Evolutionary conservation across 92 coral and sea anemone species (phyloP).

Genomic region (Diadumene lineata): DNA sequence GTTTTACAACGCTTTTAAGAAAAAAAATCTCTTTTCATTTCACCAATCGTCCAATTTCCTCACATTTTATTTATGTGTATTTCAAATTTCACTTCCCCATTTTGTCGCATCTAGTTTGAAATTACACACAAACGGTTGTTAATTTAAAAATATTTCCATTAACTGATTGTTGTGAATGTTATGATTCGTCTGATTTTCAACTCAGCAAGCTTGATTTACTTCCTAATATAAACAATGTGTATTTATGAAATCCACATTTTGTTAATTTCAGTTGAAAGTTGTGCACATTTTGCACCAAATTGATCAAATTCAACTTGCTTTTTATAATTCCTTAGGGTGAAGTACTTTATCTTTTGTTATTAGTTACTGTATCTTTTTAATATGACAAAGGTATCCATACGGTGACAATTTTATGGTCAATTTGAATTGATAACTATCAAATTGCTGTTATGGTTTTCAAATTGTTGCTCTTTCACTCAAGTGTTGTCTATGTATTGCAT

Average conservation of each 20-base stretch:
- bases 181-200: not conserved
- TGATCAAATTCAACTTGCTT: too few relatives aligned
- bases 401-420: slow-evolving; percentile 3
- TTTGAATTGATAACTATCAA: slow-evolving; percentile 3
- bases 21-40: not conserved
- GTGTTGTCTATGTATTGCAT: not conserved
- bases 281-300: too few relatives aligned
- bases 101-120: not conserved
- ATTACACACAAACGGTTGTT: not conserved
- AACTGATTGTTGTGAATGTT: not conserved
- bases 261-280: not conserved
- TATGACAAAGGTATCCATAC: not conserved
- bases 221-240: not conserved
- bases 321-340: too few relatives aligned
- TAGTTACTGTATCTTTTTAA: too few relatives aligned
- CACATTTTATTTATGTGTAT: not conserved
- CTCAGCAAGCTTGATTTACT: not conserved
- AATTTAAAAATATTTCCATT: not conserved
- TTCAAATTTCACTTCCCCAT: not conserved
- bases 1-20: not conserved
- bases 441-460: not conserved
- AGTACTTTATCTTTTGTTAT: not conserved
- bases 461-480: not conserved
- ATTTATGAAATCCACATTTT: not conserved
- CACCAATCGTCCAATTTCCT: not conserved